Base-by-base conservation (phyloP, 2,797 vertebrate species). In the Muscicapa comitata region DNA sequence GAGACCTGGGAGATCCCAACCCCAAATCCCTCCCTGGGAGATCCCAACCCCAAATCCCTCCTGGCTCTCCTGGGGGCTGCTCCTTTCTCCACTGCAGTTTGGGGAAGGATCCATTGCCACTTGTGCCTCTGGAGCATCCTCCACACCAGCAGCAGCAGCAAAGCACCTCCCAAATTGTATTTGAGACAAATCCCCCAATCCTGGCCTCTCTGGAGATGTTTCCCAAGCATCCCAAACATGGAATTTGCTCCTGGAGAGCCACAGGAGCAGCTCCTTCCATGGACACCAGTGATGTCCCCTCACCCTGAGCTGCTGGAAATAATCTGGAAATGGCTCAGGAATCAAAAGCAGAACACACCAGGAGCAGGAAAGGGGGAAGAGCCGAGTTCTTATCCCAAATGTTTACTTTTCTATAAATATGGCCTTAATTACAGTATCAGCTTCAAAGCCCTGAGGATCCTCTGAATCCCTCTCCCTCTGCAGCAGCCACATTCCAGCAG, bases 391-490 rank as follows among this genome's bases (percentile, higher is more conserved):
- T 89, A 68, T 66, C 57, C 57, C 48, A 57, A 68, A 37, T 92
- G 82, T 88, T 95, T 82, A 59, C 42, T 95, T 86, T 58, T 13
- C 4, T 42, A 82, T 70, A 94, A 93, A 94, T 86, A 79, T 19
- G 29, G 59, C 63, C 28, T 78, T 88, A 96, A 94, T 92, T 86
- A 74, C 53, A 92, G 61, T 50, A 84, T 91, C 93, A 40, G 0
- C 87, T 93, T 96, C 94, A 90, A 93, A 93, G 81, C 29, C 63
- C 54, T 14, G 58, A 90, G 88, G 75, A 62, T 51, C 45, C 84
- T 92, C 51, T 72, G 71, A 73, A 70, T 75, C 47, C 57, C 38
- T 55, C 65, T 67, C 65, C 37, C 68, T 48, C 57, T 37, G 21
- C 82, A 54, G 50, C 43, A 91, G 88, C 47, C 90, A 21, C 79